Conservation (phyloP, 64 coral and sea anemone species). For the Porites australiensis region DNA sequence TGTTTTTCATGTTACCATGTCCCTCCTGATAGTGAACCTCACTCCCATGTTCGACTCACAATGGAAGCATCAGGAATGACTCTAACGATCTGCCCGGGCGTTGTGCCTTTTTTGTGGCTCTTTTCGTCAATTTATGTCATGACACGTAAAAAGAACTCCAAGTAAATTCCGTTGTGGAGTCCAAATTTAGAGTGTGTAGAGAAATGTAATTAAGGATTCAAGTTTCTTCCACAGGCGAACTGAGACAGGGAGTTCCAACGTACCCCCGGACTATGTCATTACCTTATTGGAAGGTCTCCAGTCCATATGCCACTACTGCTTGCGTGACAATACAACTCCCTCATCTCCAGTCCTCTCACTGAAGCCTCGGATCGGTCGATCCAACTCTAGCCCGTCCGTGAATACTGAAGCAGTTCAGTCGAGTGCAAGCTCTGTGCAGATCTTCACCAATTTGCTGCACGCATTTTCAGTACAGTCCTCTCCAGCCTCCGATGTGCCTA, state of each 20-base stretch:
- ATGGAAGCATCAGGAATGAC: too few relatives aligned
- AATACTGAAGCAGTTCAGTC: constrained; percentile 72
- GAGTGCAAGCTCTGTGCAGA: constrained; percentile 73
- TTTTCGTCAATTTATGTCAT: too few relatives aligned
- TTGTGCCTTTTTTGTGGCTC: too few relatives aligned
- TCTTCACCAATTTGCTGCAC: constrained; percentile 97
- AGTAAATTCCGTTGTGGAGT: too few relatives aligned
- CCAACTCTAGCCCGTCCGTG: constrained; percentile 35
- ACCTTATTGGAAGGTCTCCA: constrained; percentile 81
- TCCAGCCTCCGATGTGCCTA: constrained; percentile 66
- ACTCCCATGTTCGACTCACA: too few relatives aligned
- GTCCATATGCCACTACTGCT: constrained; percentile 94
- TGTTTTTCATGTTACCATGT: too few relatives aligned
- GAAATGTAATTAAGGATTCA: neutral
- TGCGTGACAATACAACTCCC: constrained; percentile 74
- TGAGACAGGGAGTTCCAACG: constrained; percentile 8
- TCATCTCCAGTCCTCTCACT: constrained; percentile 89
- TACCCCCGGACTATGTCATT: constrained; percentile 89
- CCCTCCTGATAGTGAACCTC: too few relatives aligned
- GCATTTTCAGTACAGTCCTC: constrained; percentile 90
- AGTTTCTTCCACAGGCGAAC: neutral
- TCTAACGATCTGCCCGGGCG: too few relatives aligned
- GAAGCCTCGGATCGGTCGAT: constrained; percentile 77
- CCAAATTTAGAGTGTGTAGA: too few relatives aligned
- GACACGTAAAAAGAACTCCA: too few relatives aligned